These are phyloP conservation scores for Oncorhynchus tshawytscha DNA, from an alignment of 2,113 vertebrate species.

Conservation along the genomic window DNA sequence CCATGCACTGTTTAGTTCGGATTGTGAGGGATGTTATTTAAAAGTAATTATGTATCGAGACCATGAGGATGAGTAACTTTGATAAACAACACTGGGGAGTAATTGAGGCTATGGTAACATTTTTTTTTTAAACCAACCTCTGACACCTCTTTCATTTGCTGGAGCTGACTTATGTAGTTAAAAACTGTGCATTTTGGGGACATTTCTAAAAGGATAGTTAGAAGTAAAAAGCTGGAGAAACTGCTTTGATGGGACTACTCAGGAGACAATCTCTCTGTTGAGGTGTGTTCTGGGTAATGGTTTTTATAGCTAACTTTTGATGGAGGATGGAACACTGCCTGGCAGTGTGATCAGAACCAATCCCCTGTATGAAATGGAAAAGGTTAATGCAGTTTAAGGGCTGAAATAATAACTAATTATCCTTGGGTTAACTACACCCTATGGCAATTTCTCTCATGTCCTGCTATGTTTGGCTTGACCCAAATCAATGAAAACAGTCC, in stretches of 20 bases:
- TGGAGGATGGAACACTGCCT: slow-evolving; percentile 20
- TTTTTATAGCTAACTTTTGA: neutral
- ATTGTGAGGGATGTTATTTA: slow-evolving; percentile 1
- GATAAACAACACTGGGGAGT: neutral
- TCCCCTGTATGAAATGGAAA: slow-evolving; percentile 37
- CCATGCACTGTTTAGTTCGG: slow-evolving; percentile 37
- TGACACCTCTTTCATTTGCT: too few species aligned
- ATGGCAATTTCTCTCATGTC: slow-evolving; percentile 35
- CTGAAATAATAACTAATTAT: slow-evolving; percentile 54
- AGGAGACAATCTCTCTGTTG: neutral
- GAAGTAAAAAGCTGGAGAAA: neutral
- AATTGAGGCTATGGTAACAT: too few species aligned
- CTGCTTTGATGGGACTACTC: neutral
- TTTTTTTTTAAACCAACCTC: too few species aligned
- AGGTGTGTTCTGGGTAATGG: slow-evolving; percentile 1
- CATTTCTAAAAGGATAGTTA: neutral
- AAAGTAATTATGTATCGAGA: neutral
- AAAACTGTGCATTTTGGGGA: neutral
- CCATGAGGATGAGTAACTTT: neutral
- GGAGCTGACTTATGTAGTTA: too few species aligned
- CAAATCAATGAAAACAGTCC: slow-evolving; percentile 46
- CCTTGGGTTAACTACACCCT: slow-evolving; percentile 47
- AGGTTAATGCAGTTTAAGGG: slow-evolving; percentile 50
- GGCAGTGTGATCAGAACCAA: slow-evolving; percentile 14
- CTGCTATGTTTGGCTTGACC: slow-evolving; percentile 42